phyloP scores from a whole-genome alignment of 2,888 invertebrate genomes.

The Drosophila demipolita region DNA sequence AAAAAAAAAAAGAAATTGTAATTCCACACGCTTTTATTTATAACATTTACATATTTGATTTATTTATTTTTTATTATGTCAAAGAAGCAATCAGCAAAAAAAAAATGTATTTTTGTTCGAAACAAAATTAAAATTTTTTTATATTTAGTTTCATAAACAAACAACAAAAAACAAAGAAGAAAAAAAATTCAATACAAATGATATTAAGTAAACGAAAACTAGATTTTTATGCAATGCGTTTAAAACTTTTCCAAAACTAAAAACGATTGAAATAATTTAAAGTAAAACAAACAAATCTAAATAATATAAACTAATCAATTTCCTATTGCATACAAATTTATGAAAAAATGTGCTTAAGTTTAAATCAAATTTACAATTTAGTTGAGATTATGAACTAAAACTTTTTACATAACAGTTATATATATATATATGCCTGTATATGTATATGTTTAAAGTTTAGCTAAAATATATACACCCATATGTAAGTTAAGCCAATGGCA shows the following conservation, averaged over 20 bases:
- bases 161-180: constrained; percentile 16
- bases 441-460: constrained; percentile 42
- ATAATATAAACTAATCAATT: constrained; percentile 59
- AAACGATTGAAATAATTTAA: constrained; percentile 23
- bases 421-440: constrained; percentile 27
- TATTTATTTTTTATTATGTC: constrained; percentile 49
- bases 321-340: constrained; percentile 76
- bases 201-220: constrained; percentile 58
- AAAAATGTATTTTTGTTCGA: constrained; percentile 52
- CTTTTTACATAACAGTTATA: constrained; percentile 54
- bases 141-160: constrained; percentile 45
- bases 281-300: constrained; percentile 5
- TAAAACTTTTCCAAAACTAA: constrained; percentile 39
- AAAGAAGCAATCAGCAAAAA: constrained; percentile 29
- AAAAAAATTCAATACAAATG: constrained; percentile 46
- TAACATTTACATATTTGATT: constrained; percentile 58
- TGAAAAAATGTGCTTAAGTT: constrained; percentile 77
- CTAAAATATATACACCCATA: constrained; percentile 48
- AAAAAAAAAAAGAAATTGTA: constrained; percentile 67
- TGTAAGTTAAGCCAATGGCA: constrained; percentile 66
- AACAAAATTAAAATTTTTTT: constrained; percentile 50
- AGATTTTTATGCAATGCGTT: constrained; percentile 53
- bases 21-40: constrained; percentile 79
- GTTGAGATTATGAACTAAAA: constrained; percentile 74
- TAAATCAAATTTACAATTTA: constrained; percentile 80